Percentiles rank a stretch among this genome's conserved stretches.
Evolutionary conservation across 2,113 vertebrate genomes (phyloP).

Genomic region (Camelus dromedarius): DNA sequence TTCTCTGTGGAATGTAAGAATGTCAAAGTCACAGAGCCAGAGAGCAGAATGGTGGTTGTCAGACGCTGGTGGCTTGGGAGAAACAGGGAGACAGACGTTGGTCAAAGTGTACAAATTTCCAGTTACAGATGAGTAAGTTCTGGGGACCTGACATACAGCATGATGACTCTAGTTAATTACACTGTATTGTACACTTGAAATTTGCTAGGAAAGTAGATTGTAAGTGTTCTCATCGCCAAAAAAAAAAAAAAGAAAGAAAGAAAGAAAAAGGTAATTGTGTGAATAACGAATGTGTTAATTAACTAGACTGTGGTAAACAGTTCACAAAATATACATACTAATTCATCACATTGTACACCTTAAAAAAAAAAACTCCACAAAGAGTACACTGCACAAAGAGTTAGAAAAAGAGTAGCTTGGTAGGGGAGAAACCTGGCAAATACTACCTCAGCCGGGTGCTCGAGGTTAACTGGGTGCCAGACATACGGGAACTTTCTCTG

Average conservation of each 20-base stretch:
- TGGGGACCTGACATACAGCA: background rate
- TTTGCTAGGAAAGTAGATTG: background rate
- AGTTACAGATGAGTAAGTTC: background rate
- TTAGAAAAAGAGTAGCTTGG: rapidly evolving
- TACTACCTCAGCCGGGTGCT: background rate
- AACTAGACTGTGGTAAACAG: background rate
- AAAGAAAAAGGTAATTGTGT: no score
- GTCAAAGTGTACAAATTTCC: background rate
- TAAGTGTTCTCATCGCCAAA: background rate
- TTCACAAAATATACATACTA: background rate
- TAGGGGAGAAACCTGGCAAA: background rate
- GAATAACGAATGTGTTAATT: background rate
- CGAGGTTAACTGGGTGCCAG: background rate
- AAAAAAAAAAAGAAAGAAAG: no score
- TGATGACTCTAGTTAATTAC: no score
- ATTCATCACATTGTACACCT: background rate
- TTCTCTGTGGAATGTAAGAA: background rate
- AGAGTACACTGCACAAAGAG: background rate
- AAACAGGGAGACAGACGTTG: background rate
- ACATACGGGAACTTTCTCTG: background rate
- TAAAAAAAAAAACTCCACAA: background rate
- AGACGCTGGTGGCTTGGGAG: background rate
- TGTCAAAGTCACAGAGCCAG: background rate
- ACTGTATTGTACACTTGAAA: background rate
- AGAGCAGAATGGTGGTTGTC: background rate